phyloP scores from a whole-genome alignment of 2,113 vertebrate species.

The Cryptomyrus ogoouensis region DNA sequence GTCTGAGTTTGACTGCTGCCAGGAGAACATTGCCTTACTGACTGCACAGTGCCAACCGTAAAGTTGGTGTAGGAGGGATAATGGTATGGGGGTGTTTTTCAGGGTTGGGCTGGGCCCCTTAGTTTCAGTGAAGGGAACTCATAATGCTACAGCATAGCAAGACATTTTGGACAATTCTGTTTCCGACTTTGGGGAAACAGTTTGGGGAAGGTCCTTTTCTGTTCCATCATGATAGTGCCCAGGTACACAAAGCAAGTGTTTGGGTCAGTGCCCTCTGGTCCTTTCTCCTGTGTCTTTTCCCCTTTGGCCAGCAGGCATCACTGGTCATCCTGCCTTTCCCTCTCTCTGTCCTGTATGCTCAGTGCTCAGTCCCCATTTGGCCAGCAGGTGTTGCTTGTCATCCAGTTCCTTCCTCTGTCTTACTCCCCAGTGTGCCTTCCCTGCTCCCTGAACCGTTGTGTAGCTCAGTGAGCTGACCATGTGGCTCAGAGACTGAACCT shows the following conservation, averaged over 20 bases:
- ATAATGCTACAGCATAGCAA: background rate
- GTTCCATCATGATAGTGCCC: background rate
- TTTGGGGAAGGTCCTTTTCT: background rate
- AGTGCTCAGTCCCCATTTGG: too few relatives aligned
- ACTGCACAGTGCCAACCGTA: background rate
- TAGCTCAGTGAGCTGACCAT: too few relatives aligned
- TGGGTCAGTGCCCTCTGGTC: background rate
- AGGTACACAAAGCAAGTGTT: background rate
- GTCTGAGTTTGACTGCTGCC: too few relatives aligned
- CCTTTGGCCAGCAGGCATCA: too few relatives aligned
- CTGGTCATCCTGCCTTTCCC: too few relatives aligned
- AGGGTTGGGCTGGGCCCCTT: background rate
- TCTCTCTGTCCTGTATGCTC: too few relatives aligned
- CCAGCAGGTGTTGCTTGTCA: too few relatives aligned
- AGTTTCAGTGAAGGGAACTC: background rate
- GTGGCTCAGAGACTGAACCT: too few relatives aligned
- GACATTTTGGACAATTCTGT: background rate
- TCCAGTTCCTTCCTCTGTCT: too few relatives aligned
- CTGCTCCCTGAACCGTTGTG: too few relatives aligned
- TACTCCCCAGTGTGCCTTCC: too few relatives aligned
- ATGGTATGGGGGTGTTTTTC: background rate
- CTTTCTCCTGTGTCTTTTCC: too few relatives aligned
- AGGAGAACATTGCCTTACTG: background rate
- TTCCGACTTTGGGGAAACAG: background rate
- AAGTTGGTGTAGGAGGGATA: background rate